These are phyloP conservation scores for Diaperis boleti DNA, from an alignment of 2,888 invertebrate species.

Conservation along the genomic window DNA sequence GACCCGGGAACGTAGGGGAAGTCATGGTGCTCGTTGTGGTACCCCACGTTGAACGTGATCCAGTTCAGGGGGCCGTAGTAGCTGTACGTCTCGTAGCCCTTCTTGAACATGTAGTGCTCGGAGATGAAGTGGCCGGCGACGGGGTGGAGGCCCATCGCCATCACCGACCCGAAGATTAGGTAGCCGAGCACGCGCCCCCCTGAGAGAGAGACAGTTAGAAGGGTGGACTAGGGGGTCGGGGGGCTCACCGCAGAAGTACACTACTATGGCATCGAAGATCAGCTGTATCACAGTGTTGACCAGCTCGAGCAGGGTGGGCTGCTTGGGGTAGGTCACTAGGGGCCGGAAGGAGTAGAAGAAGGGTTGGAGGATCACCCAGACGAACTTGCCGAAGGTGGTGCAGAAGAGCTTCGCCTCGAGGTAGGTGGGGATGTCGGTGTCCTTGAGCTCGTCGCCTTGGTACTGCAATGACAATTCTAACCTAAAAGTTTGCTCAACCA, in stretches of 20 bases:
- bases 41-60: conserved; percentile 99
- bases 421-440: conserved; percentile 95
- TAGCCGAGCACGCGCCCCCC: conserved; percentile 89
- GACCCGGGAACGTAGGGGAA: conserved; percentile 97
- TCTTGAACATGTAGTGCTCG: conserved; percentile 98
- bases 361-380: conserved; percentile 95
- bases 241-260: conserved; percentile 81
- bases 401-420: conserved; percentile 94
- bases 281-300: conserved; percentile 89
- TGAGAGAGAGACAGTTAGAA: conserved; percentile 59
- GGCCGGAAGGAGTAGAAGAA: conserved; percentile 96
- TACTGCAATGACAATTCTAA: too few species aligned
- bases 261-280: conserved; percentile 83
- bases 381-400: conserved; percentile 89
- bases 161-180: conserved; percentile 83
- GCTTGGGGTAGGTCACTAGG: conserved; percentile 85
- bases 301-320: conserved; percentile 83
- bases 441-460: conserved; percentile 93
- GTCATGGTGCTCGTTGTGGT: conserved; percentile 99
- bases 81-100: conserved; percentile 97
- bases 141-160: conserved; percentile 98
- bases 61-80: conserved; percentile 97
- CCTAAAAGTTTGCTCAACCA: too few species aligned
- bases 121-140: conserved; percentile 99
- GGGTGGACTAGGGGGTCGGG: too few species aligned